Conservation (phyloP, 2,113 vertebrate genomes). For the Osmerus eperlanus region DNA sequence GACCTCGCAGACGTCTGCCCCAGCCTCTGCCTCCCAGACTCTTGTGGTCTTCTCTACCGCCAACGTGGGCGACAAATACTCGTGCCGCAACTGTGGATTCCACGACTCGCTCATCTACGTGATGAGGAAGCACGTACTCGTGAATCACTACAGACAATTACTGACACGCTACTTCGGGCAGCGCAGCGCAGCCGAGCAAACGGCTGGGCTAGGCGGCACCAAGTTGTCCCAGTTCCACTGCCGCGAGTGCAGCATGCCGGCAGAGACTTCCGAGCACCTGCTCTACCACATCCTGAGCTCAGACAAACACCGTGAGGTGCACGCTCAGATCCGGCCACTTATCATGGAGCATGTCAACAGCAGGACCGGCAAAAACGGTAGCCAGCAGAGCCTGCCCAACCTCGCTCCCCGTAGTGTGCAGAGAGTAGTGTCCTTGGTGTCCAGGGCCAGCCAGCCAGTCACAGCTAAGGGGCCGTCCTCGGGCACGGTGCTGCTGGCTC, state of each 20-base stretch:
- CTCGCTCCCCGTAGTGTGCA: constrained; percentile 68
- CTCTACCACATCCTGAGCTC: constrained; percentile 84
- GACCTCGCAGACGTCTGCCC: constrained; percentile 56
- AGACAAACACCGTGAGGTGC: constrained; percentile 79
- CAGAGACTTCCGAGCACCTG: constrained; percentile 79
- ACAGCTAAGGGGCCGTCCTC: constrained; percentile 6
- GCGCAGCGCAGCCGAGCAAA: constrained; percentile 48
- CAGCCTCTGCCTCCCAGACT: constrained; percentile 30
- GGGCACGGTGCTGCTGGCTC: constrained; percentile 37
- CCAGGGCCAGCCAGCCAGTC: constrained; percentile 26
- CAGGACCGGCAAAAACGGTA: constrained; percentile 4
- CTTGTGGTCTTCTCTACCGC: constrained; percentile 60
- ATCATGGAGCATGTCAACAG: constrained; percentile 68
- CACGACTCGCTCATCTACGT: constrained; percentile 82
- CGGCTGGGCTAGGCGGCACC: neutral
- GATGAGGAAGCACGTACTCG: constrained; percentile 85
- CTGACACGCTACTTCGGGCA: constrained; percentile 78
- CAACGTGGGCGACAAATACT: constrained; percentile 72
- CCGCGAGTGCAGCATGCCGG: constrained; percentile 76
- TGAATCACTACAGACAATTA: constrained; percentile 76
- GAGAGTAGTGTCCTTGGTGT: constrained; percentile 30
- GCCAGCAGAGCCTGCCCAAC: constrained; percentile 58
- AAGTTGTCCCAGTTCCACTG: constrained; percentile 72
- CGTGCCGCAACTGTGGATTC: constrained; percentile 79
- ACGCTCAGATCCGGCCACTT: constrained; percentile 76